Percentiles rank a stretch among this genome's conserved stretches.
These are phyloP conservation scores for Cherax quadricarinatus DNA, from an alignment of 1,140 invertebrate genomes.

Conservation along the genomic window DNA sequence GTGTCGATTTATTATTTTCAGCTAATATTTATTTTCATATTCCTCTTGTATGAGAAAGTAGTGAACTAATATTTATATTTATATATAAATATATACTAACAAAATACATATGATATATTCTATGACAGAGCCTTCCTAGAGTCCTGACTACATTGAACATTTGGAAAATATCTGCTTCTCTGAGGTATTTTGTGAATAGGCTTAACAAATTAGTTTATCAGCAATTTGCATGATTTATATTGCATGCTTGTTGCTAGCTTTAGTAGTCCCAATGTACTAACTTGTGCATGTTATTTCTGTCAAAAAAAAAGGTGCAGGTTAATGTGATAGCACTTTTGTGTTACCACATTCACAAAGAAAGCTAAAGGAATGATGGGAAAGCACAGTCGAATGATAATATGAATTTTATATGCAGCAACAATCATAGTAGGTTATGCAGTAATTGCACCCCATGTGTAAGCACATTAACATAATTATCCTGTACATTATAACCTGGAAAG, in stretches of 20 bases:
- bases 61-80: slow-evolving; percentile 27
- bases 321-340: too few species aligned
- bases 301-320: too few species aligned
- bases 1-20: neutral
- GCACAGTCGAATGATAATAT: too few species aligned
- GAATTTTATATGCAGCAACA: too few species aligned
- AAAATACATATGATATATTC: slow-evolving; percentile 48
- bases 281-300: too few species aligned
- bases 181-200: slow-evolving; percentile 63
- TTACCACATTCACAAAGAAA: too few species aligned
- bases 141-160: slow-evolving; percentile 63
- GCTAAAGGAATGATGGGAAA: too few species aligned
- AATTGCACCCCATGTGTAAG: too few species aligned
- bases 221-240: slow-evolving; percentile 32
- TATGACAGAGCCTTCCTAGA: slow-evolving; percentile 68
- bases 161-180: slow-evolving; percentile 63
- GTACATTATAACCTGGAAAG: too few species aligned
- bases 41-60: slow-evolving; percentile 26
- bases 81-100: slow-evolving; percentile 44
- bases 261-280: too few species aligned
- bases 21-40: slow-evolving; percentile 29
- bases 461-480: too few species aligned
- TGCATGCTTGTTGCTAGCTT: slow-evolving; percentile 20
- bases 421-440: too few species aligned
- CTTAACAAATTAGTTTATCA: slow-evolving; percentile 40